Conservation (phyloP, 2,888 invertebrate species). For the Melanostoma scalare region DNA sequence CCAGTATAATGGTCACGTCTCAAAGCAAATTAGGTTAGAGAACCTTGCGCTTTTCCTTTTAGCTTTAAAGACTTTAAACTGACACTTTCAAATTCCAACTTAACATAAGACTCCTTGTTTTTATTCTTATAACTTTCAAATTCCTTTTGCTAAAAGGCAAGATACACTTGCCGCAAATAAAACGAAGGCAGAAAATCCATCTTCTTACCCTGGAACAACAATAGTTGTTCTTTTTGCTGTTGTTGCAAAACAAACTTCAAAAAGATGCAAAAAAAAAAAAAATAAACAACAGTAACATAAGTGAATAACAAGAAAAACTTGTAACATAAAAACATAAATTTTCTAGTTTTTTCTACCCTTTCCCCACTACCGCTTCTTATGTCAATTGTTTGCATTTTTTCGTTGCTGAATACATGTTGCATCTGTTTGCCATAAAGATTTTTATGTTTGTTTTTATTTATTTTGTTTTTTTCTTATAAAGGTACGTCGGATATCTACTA, state of each 20-base stretch:
- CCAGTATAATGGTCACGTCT: no score
- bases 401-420: slow-evolving; percentile 49
- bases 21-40: no score
- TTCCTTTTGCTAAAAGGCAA: no score
- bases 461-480: slow-evolving; percentile 43
- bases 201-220: no score
- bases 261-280: slow-evolving; percentile 19
- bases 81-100: no score
- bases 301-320: slow-evolving; percentile 66
- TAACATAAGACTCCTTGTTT: no score
- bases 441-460: slow-evolving; percentile 54
- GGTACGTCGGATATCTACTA: slow-evolving; percentile 45
- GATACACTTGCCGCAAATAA: no score
- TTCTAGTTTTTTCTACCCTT: slow-evolving; percentile 56
- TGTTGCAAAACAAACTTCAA: neutral
- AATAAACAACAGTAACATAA: neutral
- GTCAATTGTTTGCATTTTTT: slow-evolving; percentile 63
- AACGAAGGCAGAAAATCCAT: no score
- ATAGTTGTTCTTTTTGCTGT: no score
- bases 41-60: no score
- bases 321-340: slow-evolving; percentile 66
- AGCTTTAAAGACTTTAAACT: no score
- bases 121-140: no score
- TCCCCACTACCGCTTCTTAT: slow-evolving; percentile 28
- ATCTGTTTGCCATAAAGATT: slow-evolving; percentile 70